Evolutionary conservation across 2,888 invertebrate genomes (phyloP).

Genomic region (Drosophila differens): DNA sequence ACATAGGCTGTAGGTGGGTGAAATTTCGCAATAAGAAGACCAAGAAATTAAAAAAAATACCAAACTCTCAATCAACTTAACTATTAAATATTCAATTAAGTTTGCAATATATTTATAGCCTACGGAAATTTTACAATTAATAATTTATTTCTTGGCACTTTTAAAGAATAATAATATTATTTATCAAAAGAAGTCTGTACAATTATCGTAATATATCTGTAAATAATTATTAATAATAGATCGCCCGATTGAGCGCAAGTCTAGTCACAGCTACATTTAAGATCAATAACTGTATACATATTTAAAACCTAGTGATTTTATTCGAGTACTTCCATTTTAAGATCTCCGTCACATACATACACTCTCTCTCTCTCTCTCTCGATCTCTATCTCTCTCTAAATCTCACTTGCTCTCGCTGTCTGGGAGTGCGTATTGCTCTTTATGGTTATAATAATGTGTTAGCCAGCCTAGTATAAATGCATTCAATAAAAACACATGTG

Average conservation of each 20-base stretch:
- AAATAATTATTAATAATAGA: constrained; percentile 50
- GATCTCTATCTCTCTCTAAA: not conserved
- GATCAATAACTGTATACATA: constrained; percentile 23
- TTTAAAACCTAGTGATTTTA: constrained; percentile 57
- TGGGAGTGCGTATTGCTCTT: constrained; percentile 16
- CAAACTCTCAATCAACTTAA: not conserved
- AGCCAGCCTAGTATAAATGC: constrained; percentile 58
- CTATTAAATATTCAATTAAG: constrained; percentile 1
- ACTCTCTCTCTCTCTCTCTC: not conserved
- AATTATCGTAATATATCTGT: constrained; percentile 37
- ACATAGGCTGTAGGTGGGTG: constrained; percentile 69
- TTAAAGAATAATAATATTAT: constrained; percentile 4
- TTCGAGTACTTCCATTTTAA: constrained; percentile 64
- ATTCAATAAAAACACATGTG: constrained; percentile 65
- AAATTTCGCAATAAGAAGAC: constrained; percentile 5
- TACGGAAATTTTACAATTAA: not conserved
- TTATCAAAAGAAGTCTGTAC: constrained; percentile 12
- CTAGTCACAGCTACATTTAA: constrained; percentile 58
- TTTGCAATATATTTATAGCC: not conserved
- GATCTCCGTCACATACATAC: constrained; percentile 11
- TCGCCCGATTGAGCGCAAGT: constrained; percentile 40
- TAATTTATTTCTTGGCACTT: not conserved
- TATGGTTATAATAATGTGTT: constrained; percentile 44
- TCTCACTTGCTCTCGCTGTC: not conserved
- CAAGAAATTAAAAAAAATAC: not conserved